These are phyloP conservation scores for Lottia scabra DNA, from an alignment of 2,888 invertebrate genomes.

Conservation along the genomic window DNA sequence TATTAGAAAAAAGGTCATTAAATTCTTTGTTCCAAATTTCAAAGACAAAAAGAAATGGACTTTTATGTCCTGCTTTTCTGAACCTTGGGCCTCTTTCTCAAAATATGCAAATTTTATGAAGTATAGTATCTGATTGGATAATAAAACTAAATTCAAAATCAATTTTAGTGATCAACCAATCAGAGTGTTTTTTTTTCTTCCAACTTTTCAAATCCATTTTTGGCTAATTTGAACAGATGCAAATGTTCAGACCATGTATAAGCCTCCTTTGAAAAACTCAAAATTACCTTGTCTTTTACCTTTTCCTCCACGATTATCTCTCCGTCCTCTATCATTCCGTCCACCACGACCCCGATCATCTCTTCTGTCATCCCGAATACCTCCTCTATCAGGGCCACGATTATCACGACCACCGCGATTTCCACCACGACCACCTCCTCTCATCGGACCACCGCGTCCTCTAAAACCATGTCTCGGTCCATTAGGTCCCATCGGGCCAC, in stretches of 20 bases:
- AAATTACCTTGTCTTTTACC: neutral
- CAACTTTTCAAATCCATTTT: neutral
- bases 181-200: no score
- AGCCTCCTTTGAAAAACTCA: no score
- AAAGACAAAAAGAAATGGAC: neutral
- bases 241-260: no score
- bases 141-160: no score
- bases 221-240: no score
- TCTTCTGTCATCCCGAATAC: neutral
- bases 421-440: slow-evolving; percentile 27
- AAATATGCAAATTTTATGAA: no score
- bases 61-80: no score
- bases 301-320: neutral
- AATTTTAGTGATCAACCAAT: no score
- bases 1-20: neutral
- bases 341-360: neutral
- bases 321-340: neutral
- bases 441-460: slow-evolving; percentile 30
- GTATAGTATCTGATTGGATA: no score
- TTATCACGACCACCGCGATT: slow-evolving; percentile 16
- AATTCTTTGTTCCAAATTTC: neutral
- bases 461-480: slow-evolving; percentile 30
- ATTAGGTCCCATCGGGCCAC: slow-evolving; percentile 31
- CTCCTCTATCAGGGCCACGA: neutral
- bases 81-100: no score